Conservation (phyloP, 2,888 invertebrate species). For the Agrotis ipsilon region DNA sequence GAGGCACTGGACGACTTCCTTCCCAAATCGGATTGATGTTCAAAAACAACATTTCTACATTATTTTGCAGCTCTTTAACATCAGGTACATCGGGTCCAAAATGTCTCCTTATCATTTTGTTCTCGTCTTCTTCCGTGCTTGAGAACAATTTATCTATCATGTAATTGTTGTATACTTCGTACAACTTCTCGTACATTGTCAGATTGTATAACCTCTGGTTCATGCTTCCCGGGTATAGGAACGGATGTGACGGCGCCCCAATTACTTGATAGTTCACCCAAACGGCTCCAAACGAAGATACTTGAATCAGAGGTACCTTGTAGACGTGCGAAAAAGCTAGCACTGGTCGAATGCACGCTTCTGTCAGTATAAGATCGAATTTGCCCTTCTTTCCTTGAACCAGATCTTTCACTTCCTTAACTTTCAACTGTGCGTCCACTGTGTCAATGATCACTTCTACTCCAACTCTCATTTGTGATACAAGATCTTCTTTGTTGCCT, state of each 20-base stretch:
- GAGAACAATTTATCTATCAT: conserved; percentile 16
- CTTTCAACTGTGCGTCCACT: conserved; percentile 60
- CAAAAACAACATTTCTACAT: conserved; percentile 80
- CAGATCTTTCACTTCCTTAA: conserved; percentile 63
- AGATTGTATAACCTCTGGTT: conserved; percentile 68
- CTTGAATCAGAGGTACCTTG: conserved; percentile 73
- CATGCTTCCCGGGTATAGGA: conserved; percentile 67
- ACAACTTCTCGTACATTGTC: conserved; percentile 68
- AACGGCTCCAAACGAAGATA: conserved; percentile 71
- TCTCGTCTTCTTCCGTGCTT: conserved; percentile 40
- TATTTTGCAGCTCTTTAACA: conserved; percentile 64
- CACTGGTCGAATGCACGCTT: conserved; percentile 62
- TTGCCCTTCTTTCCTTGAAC: conserved; percentile 58
- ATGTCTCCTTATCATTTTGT: conserved; percentile 54
- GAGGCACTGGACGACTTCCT: conserved; percentile 78
- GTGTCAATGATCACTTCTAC: conserved; percentile 33
- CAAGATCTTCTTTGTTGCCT: conserved; percentile 48
- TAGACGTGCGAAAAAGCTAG: conserved; percentile 67
- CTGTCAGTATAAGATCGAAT: conserved; percentile 74
- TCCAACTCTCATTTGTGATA: conserved; percentile 39
- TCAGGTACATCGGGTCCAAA: conserved; percentile 68
- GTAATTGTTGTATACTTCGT: conserved; percentile 62
- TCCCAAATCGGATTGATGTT: conserved; percentile 81
- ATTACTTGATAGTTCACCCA: conserved; percentile 59
- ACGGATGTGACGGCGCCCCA: conserved; percentile 71